Evolutionary conservation across 2,797 vertebrate species (phyloP).

Genomic region (Acrossocheilus wenchowensis): DNA sequence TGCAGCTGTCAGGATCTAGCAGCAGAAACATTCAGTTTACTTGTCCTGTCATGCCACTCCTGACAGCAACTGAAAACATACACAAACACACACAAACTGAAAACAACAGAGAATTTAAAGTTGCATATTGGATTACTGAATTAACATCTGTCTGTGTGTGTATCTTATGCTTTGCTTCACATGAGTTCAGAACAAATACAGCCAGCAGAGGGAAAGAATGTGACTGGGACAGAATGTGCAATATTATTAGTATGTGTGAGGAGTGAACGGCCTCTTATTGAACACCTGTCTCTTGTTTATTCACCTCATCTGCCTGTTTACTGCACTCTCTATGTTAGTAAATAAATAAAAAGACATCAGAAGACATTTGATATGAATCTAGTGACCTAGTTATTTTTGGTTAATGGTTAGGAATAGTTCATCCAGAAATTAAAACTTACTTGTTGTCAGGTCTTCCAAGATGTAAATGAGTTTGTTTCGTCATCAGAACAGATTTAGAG

Average conservation of each 20-base stretch:
- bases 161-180: background rate
- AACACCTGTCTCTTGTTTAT: background rate
- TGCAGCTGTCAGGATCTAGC: background rate
- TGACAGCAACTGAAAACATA: background rate
- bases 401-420: background rate
- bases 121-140: background rate
- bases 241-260: background rate
- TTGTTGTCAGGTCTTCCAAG: background rate
- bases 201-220: background rate
- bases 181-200: background rate
- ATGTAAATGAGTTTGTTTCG: background rate
- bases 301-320: background rate
- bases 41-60: constrained; percentile 40
- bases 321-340: too few relatives aligned
- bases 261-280: background rate
- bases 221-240: background rate
- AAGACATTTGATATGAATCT: background rate
- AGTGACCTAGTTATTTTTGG: background rate
- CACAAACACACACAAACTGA: constrained; percentile 11
- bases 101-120: background rate
- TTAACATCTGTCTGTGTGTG: background rate
- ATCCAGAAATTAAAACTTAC: background rate
- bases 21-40: background rate
- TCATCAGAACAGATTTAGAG: background rate
- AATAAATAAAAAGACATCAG: background rate